Base-by-base conservation (phyloP, 1,140 invertebrate genomes). In the Diuraphis noxia region DNA sequence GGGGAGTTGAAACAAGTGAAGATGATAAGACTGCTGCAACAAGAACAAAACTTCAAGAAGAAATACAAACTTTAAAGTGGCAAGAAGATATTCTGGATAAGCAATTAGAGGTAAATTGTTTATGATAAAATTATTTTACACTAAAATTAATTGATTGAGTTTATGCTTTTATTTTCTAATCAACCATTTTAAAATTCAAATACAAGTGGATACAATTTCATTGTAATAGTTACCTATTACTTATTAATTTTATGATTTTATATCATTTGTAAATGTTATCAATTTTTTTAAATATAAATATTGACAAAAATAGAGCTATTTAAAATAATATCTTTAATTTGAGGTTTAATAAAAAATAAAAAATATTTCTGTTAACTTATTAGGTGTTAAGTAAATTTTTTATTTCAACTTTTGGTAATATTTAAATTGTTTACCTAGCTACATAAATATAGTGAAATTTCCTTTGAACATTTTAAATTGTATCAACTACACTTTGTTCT, bases 61-160 rank as follows among this genome's bases (percentile, higher is more conserved):
- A 91, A 91, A 91, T 91, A 52, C 89, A 82, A 82, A 91, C 89
- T 19, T 79, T 91, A 77, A 91, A 91, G 38, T 91, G 89, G 89
- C 89, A 91, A 91, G 89, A 91, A 82, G 43, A 91, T 40, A 91
- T 91, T 82, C 34, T 91, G 7, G 89, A 91, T 81, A 91, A 82
- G 19, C 89, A 91, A 91, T 91, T 91, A 91, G 89, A 91, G 25
- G 89, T 81, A 9, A 85, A 36, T 85, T 49, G 2, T 46, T 84
- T 46, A 6, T 34, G n/a, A n/a, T n/a, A n/a, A n/a, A n/a, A n/a
- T n/a, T n/a, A n/a, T n/a, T n/a, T n/a, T n/a, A n/a, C n/a, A n/a
- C n/a, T n/a, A n/a, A n/a, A n/a, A n/a, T n/a, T n/a, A n/a, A n/a
- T n/a, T n/a, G n/a, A n/a, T n/a, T n/a, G n/a, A n/a, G n/a, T n/a